Percentiles rank a stretch among this genome's conserved stretches.
Evolutionary conservation across 1,140 invertebrate species (phyloP).

Genomic region (Caenorhabditis brenneri): DNA sequence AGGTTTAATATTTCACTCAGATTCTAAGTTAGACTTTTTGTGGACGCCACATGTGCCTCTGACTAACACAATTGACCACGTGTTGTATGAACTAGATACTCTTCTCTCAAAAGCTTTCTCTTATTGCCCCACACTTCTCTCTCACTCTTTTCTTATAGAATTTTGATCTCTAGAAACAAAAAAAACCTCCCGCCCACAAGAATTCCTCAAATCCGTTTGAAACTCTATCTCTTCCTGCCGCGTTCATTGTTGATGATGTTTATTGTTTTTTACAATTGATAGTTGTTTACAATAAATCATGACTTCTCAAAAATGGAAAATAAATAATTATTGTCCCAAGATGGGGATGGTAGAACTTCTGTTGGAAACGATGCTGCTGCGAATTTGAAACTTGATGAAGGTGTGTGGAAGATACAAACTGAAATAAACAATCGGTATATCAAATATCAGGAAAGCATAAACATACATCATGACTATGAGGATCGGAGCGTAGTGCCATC

Average conservation of each 20-base stretch:
- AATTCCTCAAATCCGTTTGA: neutral
- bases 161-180: slow-evolving; percentile 5
- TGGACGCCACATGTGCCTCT: neutral
- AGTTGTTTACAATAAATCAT: slow-evolving; percentile 1
- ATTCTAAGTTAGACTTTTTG: neutral
- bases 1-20: slow-evolving; percentile 4
- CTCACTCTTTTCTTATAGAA: neutral
- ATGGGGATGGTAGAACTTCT: neutral
- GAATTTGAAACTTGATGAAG: neutral
- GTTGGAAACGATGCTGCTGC: neutral
- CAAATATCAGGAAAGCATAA: neutral
- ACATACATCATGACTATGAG: neutral
- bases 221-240: neutral
- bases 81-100: slow-evolving; percentile 35
- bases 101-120: slow-evolving; percentile 24
- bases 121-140: neutral
- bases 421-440: neutral
- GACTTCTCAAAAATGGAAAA: neutral
- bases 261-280: neutral
- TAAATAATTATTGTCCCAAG: neutral
- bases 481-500: neutral
- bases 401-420: neutral
- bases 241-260: neutral
- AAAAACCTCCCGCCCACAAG: slow-evolving; percentile 1
- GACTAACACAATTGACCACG: slow-evolving; percentile 41